A percentile compares a stretch with the other conserved stretches of the same genome.
Conservation (phyloP, 2,888 invertebrate species). For the Sarcophaga variegata region DNA sequence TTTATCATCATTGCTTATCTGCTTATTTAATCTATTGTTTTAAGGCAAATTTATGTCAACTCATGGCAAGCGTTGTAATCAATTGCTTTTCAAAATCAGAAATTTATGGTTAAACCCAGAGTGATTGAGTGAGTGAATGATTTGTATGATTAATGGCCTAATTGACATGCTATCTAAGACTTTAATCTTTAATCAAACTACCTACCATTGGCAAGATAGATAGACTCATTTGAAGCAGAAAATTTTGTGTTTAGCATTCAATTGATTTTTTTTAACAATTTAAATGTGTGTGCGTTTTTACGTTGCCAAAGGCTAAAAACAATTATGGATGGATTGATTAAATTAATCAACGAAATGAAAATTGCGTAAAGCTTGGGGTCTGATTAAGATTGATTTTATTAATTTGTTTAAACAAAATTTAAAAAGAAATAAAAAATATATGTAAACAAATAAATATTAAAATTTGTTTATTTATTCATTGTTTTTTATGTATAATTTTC, state of each 20-base stretch:
- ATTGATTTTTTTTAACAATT: constrained; percentile 53
- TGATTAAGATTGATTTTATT: constrained; percentile 25
- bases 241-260: constrained; percentile 25
- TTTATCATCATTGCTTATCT: constrained; percentile 1
- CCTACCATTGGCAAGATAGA: constrained; percentile 33
- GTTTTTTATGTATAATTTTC: not conserved
- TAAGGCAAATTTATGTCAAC: constrained; percentile 44
- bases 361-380: constrained; percentile 37
- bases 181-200: constrained; percentile 23
- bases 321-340: constrained; percentile 59
- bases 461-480: no score
- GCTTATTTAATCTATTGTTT: constrained; percentile 1
- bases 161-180: constrained; percentile 62
- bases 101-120: not conserved
- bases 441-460: constrained; percentile 9
- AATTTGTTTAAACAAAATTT: constrained; percentile 9
- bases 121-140: not conserved
- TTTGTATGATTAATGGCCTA: constrained; percentile 63
- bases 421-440: constrained; percentile 8
- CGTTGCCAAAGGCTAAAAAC: constrained; percentile 50
- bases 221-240: constrained; percentile 41
- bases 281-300: constrained; percentile 21
- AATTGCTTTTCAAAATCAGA: constrained; percentile 14
- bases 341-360: constrained; percentile 31
- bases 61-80: constrained; percentile 34